Conservation (phyloP, 1,140 invertebrate genomes). For the Anoplophora glabripennis region DNA sequence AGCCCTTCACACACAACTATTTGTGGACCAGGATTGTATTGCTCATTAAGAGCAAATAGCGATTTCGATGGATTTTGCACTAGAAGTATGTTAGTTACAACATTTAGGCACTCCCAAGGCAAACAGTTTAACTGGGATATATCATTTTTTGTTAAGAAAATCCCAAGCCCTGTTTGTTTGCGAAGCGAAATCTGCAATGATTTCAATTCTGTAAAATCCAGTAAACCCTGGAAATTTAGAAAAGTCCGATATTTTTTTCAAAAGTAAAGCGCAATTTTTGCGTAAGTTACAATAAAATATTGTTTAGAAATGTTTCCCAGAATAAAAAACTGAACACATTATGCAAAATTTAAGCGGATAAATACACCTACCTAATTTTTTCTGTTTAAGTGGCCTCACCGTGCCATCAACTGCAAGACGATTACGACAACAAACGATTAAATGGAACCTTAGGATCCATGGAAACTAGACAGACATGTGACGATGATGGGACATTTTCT, state of each 20-base stretch:
- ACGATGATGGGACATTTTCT: conserved; percentile 54
- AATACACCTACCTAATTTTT: too few species aligned
- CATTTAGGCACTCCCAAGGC: too few species aligned
- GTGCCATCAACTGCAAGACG: conserved; percentile 42
- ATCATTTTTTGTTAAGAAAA: too few species aligned
- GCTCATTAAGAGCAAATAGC: conserved; percentile 20
- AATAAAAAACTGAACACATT: too few species aligned
- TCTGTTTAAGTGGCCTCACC: conserved; percentile 34
- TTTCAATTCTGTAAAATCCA: background rate
- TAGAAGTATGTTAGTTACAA: conserved; percentile 26
- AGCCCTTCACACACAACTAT: conserved; percentile 38
- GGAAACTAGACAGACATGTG: conserved; percentile 53
- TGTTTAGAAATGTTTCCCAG: too few species aligned
- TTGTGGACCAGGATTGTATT: conserved; percentile 49
- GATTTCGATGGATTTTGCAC: conserved; percentile 25
- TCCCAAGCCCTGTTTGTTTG: background rate
- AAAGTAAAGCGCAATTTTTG: background rate
- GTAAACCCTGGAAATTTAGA: background rate
- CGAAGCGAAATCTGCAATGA: background rate
- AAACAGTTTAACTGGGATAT: too few species aligned
- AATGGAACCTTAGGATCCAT: conserved; percentile 42
- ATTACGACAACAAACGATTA: conserved; percentile 41
- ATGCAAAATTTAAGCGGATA: too few species aligned
- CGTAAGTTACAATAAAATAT: too few species aligned
- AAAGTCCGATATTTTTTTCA: background rate